phyloP scores from a whole-genome alignment of 1,140 invertebrate species.

The Oncopodura yosiiana region DNA sequence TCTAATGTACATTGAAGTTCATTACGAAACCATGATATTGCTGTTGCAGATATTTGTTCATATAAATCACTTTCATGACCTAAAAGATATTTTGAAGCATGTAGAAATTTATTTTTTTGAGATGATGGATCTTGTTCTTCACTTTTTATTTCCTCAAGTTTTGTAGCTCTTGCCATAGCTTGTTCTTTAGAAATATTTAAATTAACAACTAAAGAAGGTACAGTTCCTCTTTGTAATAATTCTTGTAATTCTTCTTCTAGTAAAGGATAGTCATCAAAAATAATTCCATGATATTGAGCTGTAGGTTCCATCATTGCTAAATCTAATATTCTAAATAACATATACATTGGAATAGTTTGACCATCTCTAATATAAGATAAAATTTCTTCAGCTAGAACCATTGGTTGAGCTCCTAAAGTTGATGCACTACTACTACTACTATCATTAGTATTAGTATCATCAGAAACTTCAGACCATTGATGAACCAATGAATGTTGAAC shows the following conservation, averaged over 20 bases:
- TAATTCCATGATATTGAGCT: slow-evolving; percentile 24
- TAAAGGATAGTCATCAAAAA: slow-evolving; percentile 30
- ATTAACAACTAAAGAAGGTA: slow-evolving; percentile 19
- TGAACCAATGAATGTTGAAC: slow-evolving; percentile 9
- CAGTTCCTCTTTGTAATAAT: slow-evolving; percentile 19
- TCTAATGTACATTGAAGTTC: slow-evolving; percentile 1
- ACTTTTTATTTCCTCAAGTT: no score
- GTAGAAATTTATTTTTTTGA: no score
- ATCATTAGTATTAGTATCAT: no score
- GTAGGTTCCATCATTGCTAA: slow-evolving; percentile 19
- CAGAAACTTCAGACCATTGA: no score
- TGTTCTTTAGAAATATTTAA: slow-evolving; percentile 6
- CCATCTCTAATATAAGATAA: slow-evolving; percentile 22
- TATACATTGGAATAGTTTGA: slow-evolving; percentile 15
- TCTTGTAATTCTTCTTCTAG: slow-evolving; percentile 17
- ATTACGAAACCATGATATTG: neutral
- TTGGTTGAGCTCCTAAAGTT: slow-evolving; percentile 7
- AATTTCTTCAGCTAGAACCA: slow-evolving; percentile 20
- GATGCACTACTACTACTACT: neutral
- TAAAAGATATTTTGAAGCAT: no score
- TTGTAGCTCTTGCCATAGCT: neutral
- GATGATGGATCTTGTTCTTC: no score
- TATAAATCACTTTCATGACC: no score
- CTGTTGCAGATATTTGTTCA: no score
- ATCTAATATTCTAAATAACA: slow-evolving; percentile 22